Evolutionary conservation across 2,888 invertebrate genomes (phyloP).

Genomic region (Calliopum simillimum): DNA sequence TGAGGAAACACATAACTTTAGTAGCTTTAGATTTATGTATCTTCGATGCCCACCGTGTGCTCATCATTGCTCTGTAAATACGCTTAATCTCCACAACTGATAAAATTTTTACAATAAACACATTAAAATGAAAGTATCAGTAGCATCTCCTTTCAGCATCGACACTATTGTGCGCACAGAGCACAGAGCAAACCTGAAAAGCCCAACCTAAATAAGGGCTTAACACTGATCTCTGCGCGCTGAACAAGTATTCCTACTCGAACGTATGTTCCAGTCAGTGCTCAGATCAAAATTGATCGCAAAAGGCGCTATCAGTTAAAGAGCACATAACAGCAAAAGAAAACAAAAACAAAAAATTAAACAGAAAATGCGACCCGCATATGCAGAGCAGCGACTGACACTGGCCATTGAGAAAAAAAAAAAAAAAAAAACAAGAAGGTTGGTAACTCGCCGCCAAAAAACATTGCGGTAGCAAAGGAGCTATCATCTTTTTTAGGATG

Average conservation of each 20-base stretch:
- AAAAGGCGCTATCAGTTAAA: conserved; percentile 12
- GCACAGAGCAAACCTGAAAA: no score
- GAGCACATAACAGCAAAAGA: no score
- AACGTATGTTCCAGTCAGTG: not conserved
- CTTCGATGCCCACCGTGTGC: no score
- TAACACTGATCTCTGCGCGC: not conserved
- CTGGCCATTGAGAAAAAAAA: not conserved
- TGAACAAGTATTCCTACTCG: not conserved
- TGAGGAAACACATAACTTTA: no score
- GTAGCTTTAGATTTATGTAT: no score
- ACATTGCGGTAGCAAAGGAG: not conserved
- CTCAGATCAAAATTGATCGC: conserved; percentile 18
- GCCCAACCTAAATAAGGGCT: conserved; percentile 10
- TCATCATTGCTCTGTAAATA: no score
- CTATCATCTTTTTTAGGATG: conserved; percentile 31
- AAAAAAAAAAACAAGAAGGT: no score
- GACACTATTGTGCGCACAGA: not conserved
- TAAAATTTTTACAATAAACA: conserved; percentile 29
- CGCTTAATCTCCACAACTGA: not conserved
- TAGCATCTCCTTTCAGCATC: not conserved
- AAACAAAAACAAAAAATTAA: not conserved
- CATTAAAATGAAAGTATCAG: conserved; percentile 28
- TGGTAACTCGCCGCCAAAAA: no score
- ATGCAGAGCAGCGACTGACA: conserved; percentile 3
- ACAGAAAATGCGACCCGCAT: conserved; percentile 4